phyloP scores from a whole-genome alignment of 2,888 invertebrate species.

The Xanthorhoe spadicearia region DNA sequence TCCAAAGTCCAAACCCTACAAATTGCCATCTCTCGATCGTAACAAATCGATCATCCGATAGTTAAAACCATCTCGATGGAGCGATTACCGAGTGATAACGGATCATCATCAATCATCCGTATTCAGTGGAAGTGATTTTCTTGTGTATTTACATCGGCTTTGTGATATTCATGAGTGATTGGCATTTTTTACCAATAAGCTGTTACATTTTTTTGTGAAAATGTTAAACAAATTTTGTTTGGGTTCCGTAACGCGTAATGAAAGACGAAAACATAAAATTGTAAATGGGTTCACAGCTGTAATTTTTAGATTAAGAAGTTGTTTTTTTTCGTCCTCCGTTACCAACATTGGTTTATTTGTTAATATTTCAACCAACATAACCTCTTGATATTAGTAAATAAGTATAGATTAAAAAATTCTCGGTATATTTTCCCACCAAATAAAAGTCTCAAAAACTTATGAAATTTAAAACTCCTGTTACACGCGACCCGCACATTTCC shows the following conservation, averaged over 20 bases:
- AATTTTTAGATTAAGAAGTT: too few species aligned
- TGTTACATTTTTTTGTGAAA: background rate
- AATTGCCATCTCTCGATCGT: background rate
- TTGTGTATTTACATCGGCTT: conserved; percentile 24
- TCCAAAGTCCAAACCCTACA: background rate
- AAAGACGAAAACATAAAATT: too few species aligned
- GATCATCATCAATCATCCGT: conserved; percentile 36
- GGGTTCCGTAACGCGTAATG: too few species aligned
- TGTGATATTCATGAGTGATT: conserved; percentile 33
- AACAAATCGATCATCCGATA: background rate
- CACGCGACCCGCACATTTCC: conserved; percentile 26
- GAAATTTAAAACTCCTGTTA: conserved; percentile 16
- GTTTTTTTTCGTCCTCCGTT: too few species aligned
- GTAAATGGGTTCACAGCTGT: too few species aligned
- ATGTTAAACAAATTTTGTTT: background rate
- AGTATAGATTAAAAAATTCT: background rate
- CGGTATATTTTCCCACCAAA: background rate
- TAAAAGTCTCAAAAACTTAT: conserved; percentile 19
- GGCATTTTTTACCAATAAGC: conserved; percentile 5
- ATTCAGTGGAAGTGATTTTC: conserved; percentile 32
- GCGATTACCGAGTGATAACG: conserved; percentile 23
- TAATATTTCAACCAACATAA: too few species aligned
- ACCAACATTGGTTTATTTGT: too few species aligned
- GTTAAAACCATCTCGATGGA: conserved; percentile 2
- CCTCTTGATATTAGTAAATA: too few species aligned